phyloP scores from a whole-genome alignment of 2,113 vertebrate species.

The Silurus meridionalis region DNA sequence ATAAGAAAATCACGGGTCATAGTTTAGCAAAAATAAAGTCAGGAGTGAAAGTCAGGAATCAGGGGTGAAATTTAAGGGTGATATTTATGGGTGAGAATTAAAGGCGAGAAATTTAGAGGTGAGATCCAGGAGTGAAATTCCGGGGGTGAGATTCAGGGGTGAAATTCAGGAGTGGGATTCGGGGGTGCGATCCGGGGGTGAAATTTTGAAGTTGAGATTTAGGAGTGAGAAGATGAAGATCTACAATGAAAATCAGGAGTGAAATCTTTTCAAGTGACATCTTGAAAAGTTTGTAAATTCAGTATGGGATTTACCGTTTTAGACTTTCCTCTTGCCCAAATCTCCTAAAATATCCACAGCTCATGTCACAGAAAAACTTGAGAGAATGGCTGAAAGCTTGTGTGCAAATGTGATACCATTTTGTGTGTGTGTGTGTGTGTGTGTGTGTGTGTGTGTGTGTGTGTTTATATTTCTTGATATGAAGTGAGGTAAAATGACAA shows the following conservation, averaged over 20 bases:
- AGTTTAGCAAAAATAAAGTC: background rate
- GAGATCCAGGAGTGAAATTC: too few relatives aligned
- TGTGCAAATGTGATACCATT: background rate
- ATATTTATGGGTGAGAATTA: background rate
- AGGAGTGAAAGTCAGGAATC: background rate
- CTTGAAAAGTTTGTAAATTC: background rate
- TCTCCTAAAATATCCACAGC: background rate
- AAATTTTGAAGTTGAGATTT: background rate
- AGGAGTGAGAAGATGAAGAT: background rate
- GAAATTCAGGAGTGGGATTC: background rate
- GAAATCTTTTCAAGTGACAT: background rate
- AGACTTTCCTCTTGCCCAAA: background rate
- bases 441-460: background rate
- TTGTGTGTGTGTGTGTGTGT: background rate
- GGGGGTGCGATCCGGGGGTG: too few relatives aligned
- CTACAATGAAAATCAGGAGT: background rate
- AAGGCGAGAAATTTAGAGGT: background rate
- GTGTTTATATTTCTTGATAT: background rate
- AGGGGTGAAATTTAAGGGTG: too few relatives aligned
- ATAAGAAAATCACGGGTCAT: background rate
- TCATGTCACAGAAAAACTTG: background rate
- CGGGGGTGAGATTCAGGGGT: too few relatives aligned
- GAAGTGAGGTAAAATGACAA: background rate
- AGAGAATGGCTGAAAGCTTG: background rate
- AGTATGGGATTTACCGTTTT: constrained; percentile 19